Percentiles rank a stretch among this genome's conserved stretches.
Evolutionary conservation across 2,888 invertebrate genomes (phyloP).

Genomic region (Trissolcus brochymenae): DNA sequence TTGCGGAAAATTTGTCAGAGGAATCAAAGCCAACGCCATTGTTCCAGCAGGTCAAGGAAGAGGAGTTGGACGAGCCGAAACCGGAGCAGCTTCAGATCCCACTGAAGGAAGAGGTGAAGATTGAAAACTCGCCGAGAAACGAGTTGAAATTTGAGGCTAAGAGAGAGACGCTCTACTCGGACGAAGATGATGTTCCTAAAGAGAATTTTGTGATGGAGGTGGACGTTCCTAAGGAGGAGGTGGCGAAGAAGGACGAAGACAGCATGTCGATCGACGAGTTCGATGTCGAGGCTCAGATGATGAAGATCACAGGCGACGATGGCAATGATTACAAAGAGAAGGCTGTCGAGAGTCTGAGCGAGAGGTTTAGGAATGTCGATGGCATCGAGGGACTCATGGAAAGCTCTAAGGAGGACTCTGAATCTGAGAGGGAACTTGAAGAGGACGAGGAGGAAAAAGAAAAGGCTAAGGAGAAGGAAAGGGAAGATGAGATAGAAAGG

Average conservation of each 20-base stretch:
- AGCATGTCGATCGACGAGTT: conserved; percentile 72
- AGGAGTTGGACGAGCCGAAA: too few species aligned
- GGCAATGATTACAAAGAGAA: conserved; percentile 74
- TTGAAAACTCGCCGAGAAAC: background rate
- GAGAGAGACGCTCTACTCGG: background rate
- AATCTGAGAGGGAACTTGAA: conserved; percentile 61
- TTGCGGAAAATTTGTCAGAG: conserved; percentile 16
- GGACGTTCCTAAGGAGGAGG: conserved; percentile 72
- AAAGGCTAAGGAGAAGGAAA: background rate
- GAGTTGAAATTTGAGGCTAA: conserved; percentile 30
- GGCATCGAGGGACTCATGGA: conserved; percentile 74
- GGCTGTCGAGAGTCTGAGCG: conserved; percentile 64
- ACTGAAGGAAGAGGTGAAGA: background rate
- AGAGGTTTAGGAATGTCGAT: conserved; percentile 71
- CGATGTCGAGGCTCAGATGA: conserved; percentile 75
- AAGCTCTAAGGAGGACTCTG: conserved; percentile 73
- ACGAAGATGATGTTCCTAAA: conserved; percentile 5
- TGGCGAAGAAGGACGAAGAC: conserved; percentile 61
- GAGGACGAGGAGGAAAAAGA: conserved; percentile 51
- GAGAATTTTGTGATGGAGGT: conserved; percentile 65
- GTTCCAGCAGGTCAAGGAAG: background rate
- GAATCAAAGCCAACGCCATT: background rate
- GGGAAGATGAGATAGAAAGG: background rate
- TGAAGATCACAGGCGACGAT: conserved; percentile 73
- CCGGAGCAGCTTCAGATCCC: background rate